Evolutionary conservation across 2,888 invertebrate genomes (phyloP).

Genomic region (Bellardia bayeri): DNA sequence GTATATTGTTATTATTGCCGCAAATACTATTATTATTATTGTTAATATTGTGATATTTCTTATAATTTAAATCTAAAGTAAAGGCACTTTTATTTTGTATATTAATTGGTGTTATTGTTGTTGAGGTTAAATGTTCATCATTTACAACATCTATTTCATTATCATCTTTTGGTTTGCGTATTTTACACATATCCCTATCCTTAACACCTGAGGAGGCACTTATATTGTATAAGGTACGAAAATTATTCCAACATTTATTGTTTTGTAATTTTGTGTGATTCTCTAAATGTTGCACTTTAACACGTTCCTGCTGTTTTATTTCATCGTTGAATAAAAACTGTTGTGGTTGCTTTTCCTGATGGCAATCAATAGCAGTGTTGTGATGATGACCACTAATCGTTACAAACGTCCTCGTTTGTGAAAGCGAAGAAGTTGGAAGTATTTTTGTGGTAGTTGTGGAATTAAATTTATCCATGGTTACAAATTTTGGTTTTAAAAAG

Average conservation of each 20-base stretch:
- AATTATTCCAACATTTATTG: constrained; percentile 74
- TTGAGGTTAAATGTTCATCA: constrained; percentile 36
- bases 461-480: constrained; percentile 72
- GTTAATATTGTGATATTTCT: constrained; percentile 43
- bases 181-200: constrained; percentile 50
- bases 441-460: constrained; percentile 69
- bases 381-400: constrained; percentile 51
- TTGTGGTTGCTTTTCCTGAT: constrained; percentile 40
- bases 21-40: constrained; percentile 50
- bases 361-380: constrained; percentile 22
- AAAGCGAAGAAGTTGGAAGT: constrained; percentile 61
- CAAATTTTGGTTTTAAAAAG: constrained; percentile 66
- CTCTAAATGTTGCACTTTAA: constrained; percentile 74
- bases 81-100: constrained; percentile 73
- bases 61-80: constrained; percentile 67
- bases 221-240: constrained; percentile 69
- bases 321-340: constrained; percentile 26
- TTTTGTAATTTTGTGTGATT: constrained; percentile 74
- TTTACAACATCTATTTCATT: constrained; percentile 52
- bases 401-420: constrained; percentile 49
- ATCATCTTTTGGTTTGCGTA: constrained; percentile 42
- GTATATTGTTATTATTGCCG: constrained; percentile 53
- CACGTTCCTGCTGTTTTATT: constrained; percentile 66
- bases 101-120: constrained; percentile 38
- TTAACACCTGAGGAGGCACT: constrained; percentile 61